These are phyloP conservation scores for Diadophis punctatus DNA, from an alignment of 2,113 vertebrate species.

Conservation along the genomic window DNA sequence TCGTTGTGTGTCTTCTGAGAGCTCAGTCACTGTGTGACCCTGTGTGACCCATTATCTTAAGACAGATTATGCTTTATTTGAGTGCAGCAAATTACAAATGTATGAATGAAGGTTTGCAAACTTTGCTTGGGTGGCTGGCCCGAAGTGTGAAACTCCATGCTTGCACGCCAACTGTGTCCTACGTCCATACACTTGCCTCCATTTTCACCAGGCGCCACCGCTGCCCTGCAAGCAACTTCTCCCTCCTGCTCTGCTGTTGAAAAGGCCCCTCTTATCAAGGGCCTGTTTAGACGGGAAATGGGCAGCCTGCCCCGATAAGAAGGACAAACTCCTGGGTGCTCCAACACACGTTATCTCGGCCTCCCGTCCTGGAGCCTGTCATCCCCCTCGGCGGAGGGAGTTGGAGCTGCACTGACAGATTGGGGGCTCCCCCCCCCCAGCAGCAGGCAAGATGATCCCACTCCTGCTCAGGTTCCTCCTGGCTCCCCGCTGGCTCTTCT, in stretches of 20 bases:
- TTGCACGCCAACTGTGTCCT: background rate
- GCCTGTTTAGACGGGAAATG: background rate
- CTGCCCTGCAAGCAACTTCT: background rate
- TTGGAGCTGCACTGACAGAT: conserved; percentile 38
- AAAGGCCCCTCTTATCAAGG: background rate
- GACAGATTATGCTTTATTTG: background rate
- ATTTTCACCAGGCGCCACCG: background rate
- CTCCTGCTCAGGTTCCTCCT: background rate
- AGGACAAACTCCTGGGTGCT: background rate
- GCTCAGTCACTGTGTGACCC: background rate
- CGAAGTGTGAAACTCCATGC: background rate
- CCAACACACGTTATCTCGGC: background rate
- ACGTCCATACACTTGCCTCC: background rate
- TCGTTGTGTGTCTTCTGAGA: background rate
- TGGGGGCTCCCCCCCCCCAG: background rate
- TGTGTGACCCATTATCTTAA: background rate
- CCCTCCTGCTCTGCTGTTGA: background rate
- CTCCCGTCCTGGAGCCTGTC: background rate
- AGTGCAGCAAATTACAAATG: background rate
- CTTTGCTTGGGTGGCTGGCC: background rate
- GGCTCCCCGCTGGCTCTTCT: background rate
- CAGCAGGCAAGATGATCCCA: too few species aligned
- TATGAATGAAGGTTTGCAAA: background rate
- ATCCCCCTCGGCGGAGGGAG: conserved; percentile 22
- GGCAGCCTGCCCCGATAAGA: background rate